These are phyloP conservation scores for Fabriciana adippe DNA, from an alignment of 2,888 invertebrate species.

Conservation along the genomic window DNA sequence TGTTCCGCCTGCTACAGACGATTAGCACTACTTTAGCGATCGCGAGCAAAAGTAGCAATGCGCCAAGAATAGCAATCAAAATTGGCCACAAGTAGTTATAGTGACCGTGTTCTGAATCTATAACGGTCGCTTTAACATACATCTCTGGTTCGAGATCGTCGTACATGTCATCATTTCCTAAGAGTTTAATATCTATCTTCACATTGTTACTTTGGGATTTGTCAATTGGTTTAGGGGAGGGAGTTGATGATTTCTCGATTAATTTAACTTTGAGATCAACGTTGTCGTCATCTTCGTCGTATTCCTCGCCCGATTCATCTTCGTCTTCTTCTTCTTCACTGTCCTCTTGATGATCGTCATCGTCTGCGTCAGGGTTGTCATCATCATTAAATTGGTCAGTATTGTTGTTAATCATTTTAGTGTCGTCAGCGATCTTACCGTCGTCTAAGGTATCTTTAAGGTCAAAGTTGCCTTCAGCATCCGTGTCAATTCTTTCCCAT, in stretches of 20 bases:
- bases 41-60: constrained; percentile 79
- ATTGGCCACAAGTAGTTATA: constrained; percentile 83
- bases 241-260: constrained; percentile 54
- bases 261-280: constrained; percentile 70
- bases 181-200: constrained; percentile 62
- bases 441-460: constrained; percentile 72
- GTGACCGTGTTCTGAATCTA: constrained; percentile 67
- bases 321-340: constrained; percentile 61
- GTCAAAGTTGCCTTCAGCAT: constrained; percentile 67
- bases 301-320: constrained; percentile 59
- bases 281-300: constrained; percentile 66
- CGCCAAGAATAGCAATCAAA: constrained; percentile 81
- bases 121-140: constrained; percentile 59
- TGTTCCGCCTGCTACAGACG: constrained; percentile 60
- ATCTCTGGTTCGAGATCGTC: constrained; percentile 60
- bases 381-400: constrained; percentile 57
- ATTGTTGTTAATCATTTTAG: constrained; percentile 52
- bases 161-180: constrained; percentile 60
- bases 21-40: constrained; percentile 79
- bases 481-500: constrained; percentile 73
- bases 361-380: constrained; percentile 50
- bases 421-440: constrained; percentile 62
- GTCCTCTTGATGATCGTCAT: constrained; percentile 64
- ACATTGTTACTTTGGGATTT: constrained; percentile 48
- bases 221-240: constrained; percentile 39